These are phyloP conservation scores for Ptychochromis oligacanthus DNA, from an alignment of 2,113 vertebrate species.

Conservation along the genomic window DNA sequence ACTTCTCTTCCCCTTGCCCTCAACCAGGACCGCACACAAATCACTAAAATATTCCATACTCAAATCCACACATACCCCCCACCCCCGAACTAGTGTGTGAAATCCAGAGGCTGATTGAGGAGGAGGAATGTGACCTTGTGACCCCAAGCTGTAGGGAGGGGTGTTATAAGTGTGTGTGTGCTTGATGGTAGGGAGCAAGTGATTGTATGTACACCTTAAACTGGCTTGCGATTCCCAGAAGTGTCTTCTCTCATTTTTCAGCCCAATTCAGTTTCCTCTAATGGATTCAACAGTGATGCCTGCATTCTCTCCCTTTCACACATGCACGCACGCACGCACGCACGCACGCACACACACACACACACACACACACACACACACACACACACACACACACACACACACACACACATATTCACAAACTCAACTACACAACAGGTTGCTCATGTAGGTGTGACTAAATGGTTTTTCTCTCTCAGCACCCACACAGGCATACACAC, in stretches of 20 bases:
- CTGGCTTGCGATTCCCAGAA: constrained; percentile 45
- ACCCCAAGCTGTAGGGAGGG: constrained; percentile 69
- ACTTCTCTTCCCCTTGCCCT: constrained; percentile 39
- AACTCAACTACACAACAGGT: constrained; percentile 21
- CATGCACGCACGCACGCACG: no score
- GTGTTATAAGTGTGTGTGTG: constrained; percentile 56
- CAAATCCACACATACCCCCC: constrained; percentile 7
- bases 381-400: neutral
- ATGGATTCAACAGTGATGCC: constrained; percentile 29
- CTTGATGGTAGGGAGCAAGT: constrained; percentile 50
- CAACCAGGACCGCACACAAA: constrained; percentile 63
- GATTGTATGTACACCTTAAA: constrained; percentile 66
- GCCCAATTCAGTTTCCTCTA: constrained; percentile 25
- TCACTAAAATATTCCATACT: constrained; percentile 61
- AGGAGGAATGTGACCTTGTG: constrained; percentile 76
- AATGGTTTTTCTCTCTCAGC: constrained; percentile 50
- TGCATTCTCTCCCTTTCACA: neutral
- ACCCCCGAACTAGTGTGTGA: constrained; percentile 61
- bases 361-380: constrained; percentile 5
- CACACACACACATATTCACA: constrained; percentile 11
- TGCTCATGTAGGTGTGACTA: constrained; percentile 68
- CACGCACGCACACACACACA: neutral
- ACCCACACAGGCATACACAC: constrained; percentile 27
- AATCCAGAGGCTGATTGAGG: constrained; percentile 79
- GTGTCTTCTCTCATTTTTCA: constrained; percentile 49